Conservation (phyloP, 2,888 invertebrate genomes). For the Agonopterix arenella region DNA sequence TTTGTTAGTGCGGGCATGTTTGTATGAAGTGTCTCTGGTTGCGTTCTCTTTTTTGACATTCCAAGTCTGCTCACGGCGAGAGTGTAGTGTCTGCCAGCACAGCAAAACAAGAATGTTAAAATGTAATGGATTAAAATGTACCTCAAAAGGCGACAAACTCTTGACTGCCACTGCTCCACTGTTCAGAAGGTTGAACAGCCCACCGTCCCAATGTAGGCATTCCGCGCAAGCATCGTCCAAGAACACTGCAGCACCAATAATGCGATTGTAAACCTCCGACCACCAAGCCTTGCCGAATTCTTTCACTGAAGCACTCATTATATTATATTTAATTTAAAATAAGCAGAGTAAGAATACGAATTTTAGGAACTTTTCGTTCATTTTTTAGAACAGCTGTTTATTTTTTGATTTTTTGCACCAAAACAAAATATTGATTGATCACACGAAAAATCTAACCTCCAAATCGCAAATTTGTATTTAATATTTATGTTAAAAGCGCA, state of each 20-base stretch:
- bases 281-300: conserved; percentile 76
- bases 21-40: too few relatives aligned
- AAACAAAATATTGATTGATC: background rate
- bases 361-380: too few relatives aligned
- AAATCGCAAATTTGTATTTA: too few relatives aligned
- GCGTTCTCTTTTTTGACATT: too few relatives aligned
- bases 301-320: conserved; percentile 41
- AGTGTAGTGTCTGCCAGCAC: background rate
- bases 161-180: conserved; percentile 80
- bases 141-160: conserved; percentile 80
- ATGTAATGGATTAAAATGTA: too few relatives aligned
- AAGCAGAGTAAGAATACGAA: too few relatives aligned
- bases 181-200: conserved; percentile 73
- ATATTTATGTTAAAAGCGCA: too few relatives aligned
- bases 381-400: too few relatives aligned
- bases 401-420: too few relatives aligned
- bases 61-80: background rate
- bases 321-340: conserved; percentile 15
- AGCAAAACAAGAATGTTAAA: background rate
- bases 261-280: conserved; percentile 77
- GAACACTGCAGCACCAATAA: conserved; percentile 80
- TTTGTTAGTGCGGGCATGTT: too few relatives aligned
- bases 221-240: conserved; percentile 80
- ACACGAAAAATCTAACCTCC: background rate
- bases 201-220: conserved; percentile 83